phyloP scores from a whole-genome alignment of 2,888 invertebrate species.

The Lamproptera curius region DNA sequence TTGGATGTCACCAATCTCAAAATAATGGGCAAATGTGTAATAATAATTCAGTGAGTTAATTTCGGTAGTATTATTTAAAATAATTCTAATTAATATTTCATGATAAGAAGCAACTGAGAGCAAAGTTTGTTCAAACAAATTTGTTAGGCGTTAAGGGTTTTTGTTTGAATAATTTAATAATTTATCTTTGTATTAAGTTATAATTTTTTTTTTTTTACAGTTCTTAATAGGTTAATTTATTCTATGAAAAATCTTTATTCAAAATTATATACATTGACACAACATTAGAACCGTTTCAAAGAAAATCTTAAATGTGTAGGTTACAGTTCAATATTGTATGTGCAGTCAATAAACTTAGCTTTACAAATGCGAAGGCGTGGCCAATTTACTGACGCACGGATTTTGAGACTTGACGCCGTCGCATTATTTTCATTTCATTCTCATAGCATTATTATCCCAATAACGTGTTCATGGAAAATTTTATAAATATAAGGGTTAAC shows the following conservation, averaged over 20 bases:
- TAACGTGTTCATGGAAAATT: not conserved
- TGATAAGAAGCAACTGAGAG: constrained; percentile 18
- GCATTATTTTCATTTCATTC: constrained; percentile 59
- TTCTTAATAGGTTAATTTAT: no score
- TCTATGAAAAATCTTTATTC: not conserved
- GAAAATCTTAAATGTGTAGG: constrained; percentile 16
- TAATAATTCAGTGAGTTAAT: constrained; percentile 3
- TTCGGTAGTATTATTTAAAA: constrained; percentile 19
- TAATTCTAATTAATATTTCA: constrained; percentile 19
- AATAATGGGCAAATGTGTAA: not conserved
- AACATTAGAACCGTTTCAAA: constrained; percentile 19
- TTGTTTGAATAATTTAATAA: constrained; percentile 21
- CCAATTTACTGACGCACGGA: constrained; percentile 65
- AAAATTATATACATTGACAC: constrained; percentile 15
- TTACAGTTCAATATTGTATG: constrained; percentile 33
- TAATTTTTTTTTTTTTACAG: no score
- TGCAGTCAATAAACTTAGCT: constrained; percentile 38
- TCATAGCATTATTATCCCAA: constrained; percentile 59
- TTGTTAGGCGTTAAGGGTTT: constrained; percentile 18
- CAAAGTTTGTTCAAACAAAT: constrained; percentile 21
- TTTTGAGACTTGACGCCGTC: constrained; percentile 65
- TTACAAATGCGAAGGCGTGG: constrained; percentile 74
- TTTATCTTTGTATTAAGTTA: constrained; percentile 8
- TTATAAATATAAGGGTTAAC: no score
- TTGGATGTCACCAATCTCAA: not conserved